Evolutionary conservation across 2,797 vertebrate species (phyloP), one percentile per base, ranked within the genome.

Genomic region (Benthosema pterotum): DNA sequence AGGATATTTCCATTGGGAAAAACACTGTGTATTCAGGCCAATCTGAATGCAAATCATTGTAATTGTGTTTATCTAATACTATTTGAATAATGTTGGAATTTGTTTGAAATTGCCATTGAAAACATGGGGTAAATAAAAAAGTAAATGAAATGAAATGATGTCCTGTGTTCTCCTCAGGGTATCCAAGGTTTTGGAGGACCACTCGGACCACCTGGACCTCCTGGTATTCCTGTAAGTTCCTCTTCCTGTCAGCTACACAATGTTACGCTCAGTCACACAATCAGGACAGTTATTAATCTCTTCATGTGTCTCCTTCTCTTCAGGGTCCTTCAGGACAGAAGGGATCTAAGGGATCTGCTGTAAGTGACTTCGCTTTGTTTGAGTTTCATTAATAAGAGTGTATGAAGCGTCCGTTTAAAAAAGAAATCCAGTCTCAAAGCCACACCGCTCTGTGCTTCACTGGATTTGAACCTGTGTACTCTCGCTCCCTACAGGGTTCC

Each of bases 271-370:
- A 46, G 0, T 52, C 9, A 1, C 13, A 46, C 64, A 14, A 3
- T 32, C n/a, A 14, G 11, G 50, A 13, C 69, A 47, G 28, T 16
- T 17, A 32, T 61, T 69, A 4, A 58, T 45, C 0, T 25, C 25
- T 64, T 65, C 11, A 7, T 2, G 1, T 67, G 9, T 25, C 14
- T 64, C 22, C 65, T n/a, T 67, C n/a, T 1, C 50, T 59, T 69
- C 71, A 99, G 98, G 98, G 98, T 71, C 67, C 96, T 65, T 93
- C 94, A 83, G 98, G 98, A 85, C 94, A 95, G 42, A 99, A 99
- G 79, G 98, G 98, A 42, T 93, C 95, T 57, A 99, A 99, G 89
- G 98, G 98, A 82, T 95, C 96, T 38, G 14, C 32, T 1, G 98
- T 99, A 85, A 97, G 97, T 95, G 51, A 2, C 17, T n/a, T 43